Base-by-base conservation (phyloP, 2,797 vertebrate genomes). In the Pachyuromys duprasi region DNA sequence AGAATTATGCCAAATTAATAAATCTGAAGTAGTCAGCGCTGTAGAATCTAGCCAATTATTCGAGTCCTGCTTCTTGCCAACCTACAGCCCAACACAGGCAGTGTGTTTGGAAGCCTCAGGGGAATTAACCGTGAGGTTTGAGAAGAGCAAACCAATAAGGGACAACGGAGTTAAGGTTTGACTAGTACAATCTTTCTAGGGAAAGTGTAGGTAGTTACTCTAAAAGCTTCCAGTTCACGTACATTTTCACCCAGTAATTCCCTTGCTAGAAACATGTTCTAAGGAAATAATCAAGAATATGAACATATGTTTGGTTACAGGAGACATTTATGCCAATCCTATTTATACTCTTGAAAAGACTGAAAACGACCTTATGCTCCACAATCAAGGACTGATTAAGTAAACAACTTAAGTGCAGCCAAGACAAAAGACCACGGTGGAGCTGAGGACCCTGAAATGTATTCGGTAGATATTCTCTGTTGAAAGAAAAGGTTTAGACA, bases 1-100 rank as follows among this genome's bases (percentile, higher is more conserved):
- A 96, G 39, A 92, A 92, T 33, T 83, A 75, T 76, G n/a, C 45
- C 94, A 97, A 95, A 96, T 91, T 92, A 90, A 94, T 93, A 75
- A 69, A 92, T 89, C 78, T 90, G 14, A 94, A 96, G 88, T 83
- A 91, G 90, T 95, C 62, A n/a, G 20, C 36, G 89, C 36, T 88
- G 18, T 57, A 84, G 63, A 95, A 79, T 89, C 87, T 83, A 74
- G 53, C 55, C 65, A 83, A 80, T 91, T 96, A 70, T 91, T 94
- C 55, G 62, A 55, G 26, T 94, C 53, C 24, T 7, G 81, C 45
- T 65, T 53, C 53, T 78, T 76, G 94, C 26, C 86, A 92, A 3
- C 86, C 49, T 93, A 83, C 65, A 95, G 78, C 33, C 63, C 14
- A 63, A 79, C 31, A 26, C 3, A 86, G 84, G 89, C 15, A 80